These are phyloP conservation scores for Salpingus planirostris DNA, from an alignment of 2,888 invertebrate genomes.

Conservation along the genomic window DNA sequence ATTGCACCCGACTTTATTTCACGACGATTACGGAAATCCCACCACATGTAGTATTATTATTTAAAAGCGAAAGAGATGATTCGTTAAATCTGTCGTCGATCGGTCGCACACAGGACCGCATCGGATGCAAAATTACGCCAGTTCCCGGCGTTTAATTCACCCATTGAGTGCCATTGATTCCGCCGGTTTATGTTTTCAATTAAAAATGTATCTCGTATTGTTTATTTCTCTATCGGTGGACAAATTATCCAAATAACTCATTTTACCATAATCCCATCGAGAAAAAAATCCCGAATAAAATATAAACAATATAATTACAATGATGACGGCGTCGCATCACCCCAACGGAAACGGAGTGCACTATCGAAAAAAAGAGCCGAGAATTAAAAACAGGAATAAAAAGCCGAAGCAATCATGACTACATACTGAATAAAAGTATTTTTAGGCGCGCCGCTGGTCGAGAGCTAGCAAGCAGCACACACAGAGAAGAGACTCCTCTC, in stretches of 20 bases:
- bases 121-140: slow-evolving; percentile 3
- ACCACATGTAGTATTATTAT: no score
- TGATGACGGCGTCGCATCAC: not conserved
- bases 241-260: no score
- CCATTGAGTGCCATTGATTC: slow-evolving; percentile 21
- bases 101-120: no score
- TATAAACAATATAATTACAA: no score
- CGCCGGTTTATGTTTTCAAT: slow-evolving; percentile 31
- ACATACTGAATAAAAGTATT: slow-evolving; percentile 15
- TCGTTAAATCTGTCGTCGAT: no score
- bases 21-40: no score
- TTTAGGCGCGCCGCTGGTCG: slow-evolving; percentile 24
- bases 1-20: no score
- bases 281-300: no score
- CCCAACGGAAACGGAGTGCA: not conserved
- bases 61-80: no score
- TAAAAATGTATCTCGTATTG: slow-evolving; percentile 30
- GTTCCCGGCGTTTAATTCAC: slow-evolving; percentile 25
- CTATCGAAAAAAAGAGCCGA: not conserved
- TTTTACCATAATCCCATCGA: no score
- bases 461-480: slow-evolving; percentile 22
- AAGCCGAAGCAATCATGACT: slow-evolving; percentile 5
- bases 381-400: not conserved
- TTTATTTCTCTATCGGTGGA: slow-evolving; percentile 23
- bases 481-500: slow-evolving; percentile 20